Base-by-base conservation (phyloP, 2,797 vertebrate species). In the Paguma larvata region DNA sequence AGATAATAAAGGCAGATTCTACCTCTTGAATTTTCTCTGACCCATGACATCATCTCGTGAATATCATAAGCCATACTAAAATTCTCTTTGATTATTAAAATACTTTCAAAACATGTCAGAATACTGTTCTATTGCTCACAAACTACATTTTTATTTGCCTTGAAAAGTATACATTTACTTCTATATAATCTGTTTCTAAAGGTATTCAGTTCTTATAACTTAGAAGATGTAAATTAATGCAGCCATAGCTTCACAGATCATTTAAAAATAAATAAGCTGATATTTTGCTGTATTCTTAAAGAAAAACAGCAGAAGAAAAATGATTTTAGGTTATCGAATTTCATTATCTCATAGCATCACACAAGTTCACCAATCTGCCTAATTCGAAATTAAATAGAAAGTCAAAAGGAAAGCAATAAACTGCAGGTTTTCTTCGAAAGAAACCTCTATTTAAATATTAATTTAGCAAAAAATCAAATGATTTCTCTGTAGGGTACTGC, bases 331-430 rank as follows among this genome's bases (percentile, higher is more conserved):
- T 62, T 72, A 73, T n/a, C 1, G 32, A 53, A 73, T 63, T 77
- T 93, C 53, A 83, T 30, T 51, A 0, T 90, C 11, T 79, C 2
- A 77, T 77, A 21, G 46, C 68, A 19, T 65, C 41, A 95, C 9
- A 30, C 41, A 94, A 63, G 21, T 88, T 95, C 9, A 86, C 77
- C 56, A 65, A 51, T 4, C n/a, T 93, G 16, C 9, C 41, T 87
- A 79, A 86, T 79, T 67, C 89, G 51, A 94, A 95, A 25, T 85
- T 94, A 95, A 72, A 21, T 53, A 82, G 25, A 95, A 84, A 53
- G 13, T 48, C 72, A 67, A 44, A 18, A 51, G 15, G 11, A 53
- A 85, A 70, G 10, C 6, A 65, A 16, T 9, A 48, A 70, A 6
- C 68, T 79, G 1, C 2, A 70, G 73, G 2, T 72, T 87, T 68